Evolutionary conservation across 2,113 vertebrate genomes (phyloP).

Genomic region (Charadrius vociferus): DNA sequence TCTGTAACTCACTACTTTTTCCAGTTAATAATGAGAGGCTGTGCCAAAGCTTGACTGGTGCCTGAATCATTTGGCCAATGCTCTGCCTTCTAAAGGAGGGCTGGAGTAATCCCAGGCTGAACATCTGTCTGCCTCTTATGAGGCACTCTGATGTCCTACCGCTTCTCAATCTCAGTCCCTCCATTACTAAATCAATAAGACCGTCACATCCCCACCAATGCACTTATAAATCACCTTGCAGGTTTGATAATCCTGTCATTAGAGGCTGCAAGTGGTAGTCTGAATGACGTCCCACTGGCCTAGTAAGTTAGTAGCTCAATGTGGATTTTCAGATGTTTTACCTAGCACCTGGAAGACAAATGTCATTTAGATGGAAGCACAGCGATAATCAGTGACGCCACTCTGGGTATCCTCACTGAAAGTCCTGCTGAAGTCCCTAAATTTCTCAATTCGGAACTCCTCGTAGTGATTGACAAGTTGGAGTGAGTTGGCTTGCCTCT

Average conservation of each 20-base stretch:
- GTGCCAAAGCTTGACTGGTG: neutral
- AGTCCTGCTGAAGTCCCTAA: neutral
- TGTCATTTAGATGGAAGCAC: neutral
- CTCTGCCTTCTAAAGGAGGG: neutral
- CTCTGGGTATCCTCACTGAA: neutral
- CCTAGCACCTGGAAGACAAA: neutral
- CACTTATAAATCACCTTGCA: slow-evolving; percentile 12
- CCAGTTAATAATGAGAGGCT: neutral
- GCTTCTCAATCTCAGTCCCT: slow-evolving; percentile 20
- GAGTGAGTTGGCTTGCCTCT: neutral
- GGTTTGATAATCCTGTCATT: slow-evolving; percentile 28
- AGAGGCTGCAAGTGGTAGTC: neutral
- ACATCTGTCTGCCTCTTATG: neutral
- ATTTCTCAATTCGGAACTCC: neutral
- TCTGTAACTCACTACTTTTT: neutral
- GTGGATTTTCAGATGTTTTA: neutral
- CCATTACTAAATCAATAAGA: slow-evolving; percentile 30
- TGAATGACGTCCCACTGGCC: neutral
- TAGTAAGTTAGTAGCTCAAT: neutral
- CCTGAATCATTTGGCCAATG: neutral
- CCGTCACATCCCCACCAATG: neutral
- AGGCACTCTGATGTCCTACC: neutral
- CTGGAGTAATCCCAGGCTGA: neutral
- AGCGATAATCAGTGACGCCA: neutral
- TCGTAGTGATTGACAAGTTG: neutral